These are phyloP conservation scores for Crematogaster levior DNA, from an alignment of 2,888 invertebrate species.

Conservation along the genomic window DNA sequence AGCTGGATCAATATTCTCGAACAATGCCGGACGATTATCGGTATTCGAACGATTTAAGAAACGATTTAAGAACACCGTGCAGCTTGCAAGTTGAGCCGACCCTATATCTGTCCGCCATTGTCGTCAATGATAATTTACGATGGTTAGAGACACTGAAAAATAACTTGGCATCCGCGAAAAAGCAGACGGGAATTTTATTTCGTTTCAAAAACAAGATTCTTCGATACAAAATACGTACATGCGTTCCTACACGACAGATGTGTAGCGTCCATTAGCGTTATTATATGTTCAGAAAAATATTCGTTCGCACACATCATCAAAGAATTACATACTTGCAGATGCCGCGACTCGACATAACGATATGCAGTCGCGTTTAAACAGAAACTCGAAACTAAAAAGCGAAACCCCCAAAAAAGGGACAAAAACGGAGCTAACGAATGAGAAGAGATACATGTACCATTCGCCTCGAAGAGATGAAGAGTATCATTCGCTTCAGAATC, in stretches of 20 bases:
- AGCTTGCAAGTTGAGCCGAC: neutral
- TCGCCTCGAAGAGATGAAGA: neutral
- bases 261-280: neutral
- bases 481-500: neutral
- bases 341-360: neutral
- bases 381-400: neutral
- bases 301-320: neutral
- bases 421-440: neutral
- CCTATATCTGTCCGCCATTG: neutral
- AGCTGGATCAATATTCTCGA: neutral
- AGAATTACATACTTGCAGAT: neutral
- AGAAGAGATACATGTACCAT: neutral
- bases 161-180: neutral
- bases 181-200: neutral
- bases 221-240: too few relatives aligned
- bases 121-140: slow-evolving; percentile 18
- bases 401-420: neutral
- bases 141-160: neutral
- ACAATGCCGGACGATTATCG: slow-evolving; percentile 4
- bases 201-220: slow-evolving; percentile 6
- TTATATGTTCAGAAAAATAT: neutral
- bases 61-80: neutral
- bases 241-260: neutral
- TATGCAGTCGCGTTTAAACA: neutral
- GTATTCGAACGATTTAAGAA: neutral